Percentiles rank a stretch among this genome's conserved stretches.
phyloP scores from a whole-genome alignment of 1,140 invertebrate genomes.

The Euura saliciscinereae region DNA sequence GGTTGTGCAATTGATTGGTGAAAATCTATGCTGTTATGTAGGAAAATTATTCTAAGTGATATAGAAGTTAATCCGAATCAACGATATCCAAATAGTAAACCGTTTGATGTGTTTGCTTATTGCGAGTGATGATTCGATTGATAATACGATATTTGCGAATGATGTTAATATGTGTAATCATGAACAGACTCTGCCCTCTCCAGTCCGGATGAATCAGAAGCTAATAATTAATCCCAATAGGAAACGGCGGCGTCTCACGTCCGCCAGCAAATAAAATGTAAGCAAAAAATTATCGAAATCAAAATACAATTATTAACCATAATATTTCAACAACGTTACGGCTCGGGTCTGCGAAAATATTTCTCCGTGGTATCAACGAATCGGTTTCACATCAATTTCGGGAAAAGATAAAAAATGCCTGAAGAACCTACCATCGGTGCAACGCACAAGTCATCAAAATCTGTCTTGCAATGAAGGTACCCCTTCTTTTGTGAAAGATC shows the following conservation, averaged over 20 bases:
- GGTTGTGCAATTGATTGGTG: neutral
- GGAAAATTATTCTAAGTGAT: neutral
- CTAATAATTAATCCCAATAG: neutral
- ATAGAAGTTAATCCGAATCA: neutral
- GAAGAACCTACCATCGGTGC: too few relatives aligned
- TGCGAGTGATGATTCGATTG: neutral
- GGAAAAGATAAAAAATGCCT: too few relatives aligned
- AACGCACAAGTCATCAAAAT: too few relatives aligned
- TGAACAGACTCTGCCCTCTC: constrained; percentile 50
- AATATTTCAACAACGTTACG: constrained; percentile 36
- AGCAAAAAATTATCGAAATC: constrained; percentile 33
- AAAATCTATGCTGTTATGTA: neutral
- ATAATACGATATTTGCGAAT: neutral
- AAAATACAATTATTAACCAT: constrained; percentile 28
- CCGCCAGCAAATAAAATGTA: constrained; percentile 16
- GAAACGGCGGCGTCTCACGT: constrained; percentile 9
- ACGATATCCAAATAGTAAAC: too few relatives aligned
- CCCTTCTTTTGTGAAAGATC: too few relatives aligned
- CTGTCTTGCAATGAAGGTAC: too few relatives aligned
- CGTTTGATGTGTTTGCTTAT: neutral
- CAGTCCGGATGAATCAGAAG: constrained; percentile 38
- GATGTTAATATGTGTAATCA: constrained; percentile 10
- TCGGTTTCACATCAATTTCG: neutral
- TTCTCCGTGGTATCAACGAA: neutral
- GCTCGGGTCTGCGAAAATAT: neutral